Evolutionary conservation across 2,888 invertebrate species (phyloP).

Genomic region (Lacanobia wlatinum): DNA sequence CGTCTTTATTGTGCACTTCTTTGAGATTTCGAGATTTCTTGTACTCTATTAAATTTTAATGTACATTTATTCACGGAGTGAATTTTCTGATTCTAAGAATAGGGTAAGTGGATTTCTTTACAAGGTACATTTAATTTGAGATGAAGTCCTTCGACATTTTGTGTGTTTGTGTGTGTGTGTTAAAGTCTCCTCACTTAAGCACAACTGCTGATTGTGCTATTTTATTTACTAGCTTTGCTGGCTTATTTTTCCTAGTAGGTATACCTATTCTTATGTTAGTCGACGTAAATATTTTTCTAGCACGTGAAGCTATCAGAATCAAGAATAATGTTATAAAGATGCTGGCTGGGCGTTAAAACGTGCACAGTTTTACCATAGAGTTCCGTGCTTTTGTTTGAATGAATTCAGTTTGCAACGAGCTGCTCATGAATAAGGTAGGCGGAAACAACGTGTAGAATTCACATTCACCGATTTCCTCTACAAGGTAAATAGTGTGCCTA

Average conservation of each 20-base stretch:
- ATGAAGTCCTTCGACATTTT: not conserved
- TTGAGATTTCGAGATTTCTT: constrained; percentile 58
- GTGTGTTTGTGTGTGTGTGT: not conserved
- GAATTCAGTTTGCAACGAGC: constrained; percentile 34
- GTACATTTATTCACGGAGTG: constrained; percentile 26
- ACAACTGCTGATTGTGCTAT: not conserved
- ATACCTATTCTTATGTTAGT: not conserved
- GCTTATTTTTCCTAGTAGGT: not conserved
- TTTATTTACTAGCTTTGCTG: not conserved
- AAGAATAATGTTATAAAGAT: constrained; percentile 14
- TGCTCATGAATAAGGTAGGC: constrained; percentile 54
- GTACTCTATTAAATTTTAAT: constrained; percentile 63
- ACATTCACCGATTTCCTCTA: constrained; percentile 40
- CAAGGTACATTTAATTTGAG: constrained; percentile 3
- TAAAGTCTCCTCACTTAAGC: not conserved
- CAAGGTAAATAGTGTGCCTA: constrained; percentile 5
- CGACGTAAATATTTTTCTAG: not conserved
- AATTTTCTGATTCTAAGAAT: constrained; percentile 5
- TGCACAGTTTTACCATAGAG: constrained; percentile 9
- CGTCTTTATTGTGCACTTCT: constrained; percentile 58
- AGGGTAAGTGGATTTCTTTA: not conserved
- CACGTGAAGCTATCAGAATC: not conserved
- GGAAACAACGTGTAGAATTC: constrained; percentile 46
- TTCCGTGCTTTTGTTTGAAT: constrained; percentile 35
- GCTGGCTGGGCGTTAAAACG: constrained; percentile 9